These are phyloP conservation scores for Drosophila virilis DNA, from an alignment of 1,140 invertebrate genomes.

Conservation along the genomic window DNA sequence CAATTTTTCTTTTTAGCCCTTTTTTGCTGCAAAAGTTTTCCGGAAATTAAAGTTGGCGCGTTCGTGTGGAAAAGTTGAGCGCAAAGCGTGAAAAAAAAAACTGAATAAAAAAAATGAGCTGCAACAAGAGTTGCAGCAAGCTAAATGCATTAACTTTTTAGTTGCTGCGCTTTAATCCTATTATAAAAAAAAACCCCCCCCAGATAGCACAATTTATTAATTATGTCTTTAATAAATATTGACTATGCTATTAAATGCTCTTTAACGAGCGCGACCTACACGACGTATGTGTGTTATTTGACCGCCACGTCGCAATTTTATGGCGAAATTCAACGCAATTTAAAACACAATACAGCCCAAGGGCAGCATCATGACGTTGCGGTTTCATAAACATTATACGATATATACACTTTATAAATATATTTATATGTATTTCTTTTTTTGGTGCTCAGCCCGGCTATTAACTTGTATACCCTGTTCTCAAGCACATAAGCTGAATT, in stretches of 20 bases:
- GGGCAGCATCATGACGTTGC: constrained; percentile 10
- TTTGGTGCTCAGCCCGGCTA: constrained; percentile 24
- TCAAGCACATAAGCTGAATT: too few species aligned
- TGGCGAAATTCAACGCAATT: constrained; percentile 3
- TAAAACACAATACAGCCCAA: constrained; percentile 23
- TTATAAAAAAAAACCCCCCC: constrained; percentile 25
- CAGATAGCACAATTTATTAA: constrained; percentile 61
- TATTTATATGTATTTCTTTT: constrained; percentile 1
- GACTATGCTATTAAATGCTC: constrained; percentile 69
- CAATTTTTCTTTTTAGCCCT: constrained; percentile 23
- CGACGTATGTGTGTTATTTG: constrained; percentile 62
- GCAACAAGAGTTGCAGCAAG: constrained; percentile 18
- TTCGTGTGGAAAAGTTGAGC: constrained; percentile 72
- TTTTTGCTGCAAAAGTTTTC: constrained; percentile 62
- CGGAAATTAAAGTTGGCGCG: constrained; percentile 73
- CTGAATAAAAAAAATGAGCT: constrained; percentile 11
- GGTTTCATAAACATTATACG: constrained; percentile 62
- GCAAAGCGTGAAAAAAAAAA: constrained; percentile 13
- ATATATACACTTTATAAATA: background rate
- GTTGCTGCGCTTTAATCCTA: constrained; percentile 65
- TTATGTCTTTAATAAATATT: constrained; percentile 78
- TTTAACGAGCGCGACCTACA: constrained; percentile 60
- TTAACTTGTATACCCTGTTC: constrained; percentile 26
- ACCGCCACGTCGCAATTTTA: constrained; percentile 34
- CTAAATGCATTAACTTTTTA: constrained; percentile 72